These are phyloP conservation scores for Porites cylindrica DNA, from an alignment of 92 coral and sea anemone species.

Conservation along the genomic window DNA sequence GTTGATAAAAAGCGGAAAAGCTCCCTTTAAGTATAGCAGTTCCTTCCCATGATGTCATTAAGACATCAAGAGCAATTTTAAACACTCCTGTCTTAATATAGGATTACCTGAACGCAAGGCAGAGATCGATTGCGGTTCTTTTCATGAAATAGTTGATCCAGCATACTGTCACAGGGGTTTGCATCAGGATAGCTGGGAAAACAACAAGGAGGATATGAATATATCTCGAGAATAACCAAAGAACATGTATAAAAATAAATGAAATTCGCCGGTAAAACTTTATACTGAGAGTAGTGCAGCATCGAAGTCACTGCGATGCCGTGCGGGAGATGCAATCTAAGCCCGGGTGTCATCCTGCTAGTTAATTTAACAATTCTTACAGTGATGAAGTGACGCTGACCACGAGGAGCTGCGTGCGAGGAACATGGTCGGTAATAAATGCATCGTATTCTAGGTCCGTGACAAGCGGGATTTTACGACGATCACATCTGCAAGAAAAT, in stretches of 20 bases:
- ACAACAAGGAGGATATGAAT: background rate
- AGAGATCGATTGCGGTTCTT: conserved; percentile 92
- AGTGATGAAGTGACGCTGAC: conserved; percentile 93
- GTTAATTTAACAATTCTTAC: conserved; percentile 69
- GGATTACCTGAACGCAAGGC: conserved; percentile 92
- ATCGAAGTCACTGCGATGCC: too few relatives aligned
- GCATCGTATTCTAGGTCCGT: conserved; percentile 92
- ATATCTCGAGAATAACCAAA: background rate
- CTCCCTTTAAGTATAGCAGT: background rate
- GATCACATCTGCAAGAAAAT: conserved; percentile 77
- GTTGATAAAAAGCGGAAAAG: background rate
- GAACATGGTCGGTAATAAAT: conserved; percentile 87
- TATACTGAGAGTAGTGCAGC: too few relatives aligned
- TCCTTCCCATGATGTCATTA: background rate
- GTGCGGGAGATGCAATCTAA: too few relatives aligned
- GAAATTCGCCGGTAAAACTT: too few relatives aligned
- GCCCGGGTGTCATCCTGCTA: too few relatives aligned
- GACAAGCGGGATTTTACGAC: conserved; percentile 89
- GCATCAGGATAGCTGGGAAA: conserved; percentile 82
- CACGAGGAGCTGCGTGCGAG: conserved; percentile 90
- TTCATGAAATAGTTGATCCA: conserved; percentile 92
- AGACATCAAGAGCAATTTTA: too few relatives aligned
- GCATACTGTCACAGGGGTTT: conserved; percentile 89
- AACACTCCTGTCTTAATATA: too few relatives aligned
- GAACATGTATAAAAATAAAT: background rate